phyloP scores from a whole-genome alignment of 2,113 vertebrate genomes.

The Tyto alba region DNA sequence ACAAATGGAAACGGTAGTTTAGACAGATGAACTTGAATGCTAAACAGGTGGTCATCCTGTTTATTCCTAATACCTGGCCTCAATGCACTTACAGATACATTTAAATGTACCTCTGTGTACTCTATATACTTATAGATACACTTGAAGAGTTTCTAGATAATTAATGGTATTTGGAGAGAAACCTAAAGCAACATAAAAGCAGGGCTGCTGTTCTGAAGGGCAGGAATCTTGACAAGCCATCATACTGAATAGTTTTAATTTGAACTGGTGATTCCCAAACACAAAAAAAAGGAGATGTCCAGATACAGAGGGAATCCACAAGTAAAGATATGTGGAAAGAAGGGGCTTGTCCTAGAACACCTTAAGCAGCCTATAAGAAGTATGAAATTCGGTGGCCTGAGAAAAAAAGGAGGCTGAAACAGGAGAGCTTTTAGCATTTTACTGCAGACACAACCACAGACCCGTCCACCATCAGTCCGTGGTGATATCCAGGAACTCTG shows the following conservation, averaged over 20 bases:
- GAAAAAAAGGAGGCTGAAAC: not conserved
- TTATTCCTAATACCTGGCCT: not conserved
- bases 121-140: fast-evolving
- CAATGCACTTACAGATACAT: not conserved
- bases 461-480: not conserved
- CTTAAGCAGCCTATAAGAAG: not conserved
- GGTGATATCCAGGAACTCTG: not conserved
- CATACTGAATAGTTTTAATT: not conserved
- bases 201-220: not conserved
- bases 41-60: not conserved
- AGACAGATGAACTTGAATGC: not conserved
- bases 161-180: not conserved
- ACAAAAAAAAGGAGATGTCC: not conserved
- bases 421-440: not conserved
- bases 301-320: not conserved
- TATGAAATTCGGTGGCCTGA: not conserved
- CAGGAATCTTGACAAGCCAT: not conserved
- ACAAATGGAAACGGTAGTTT: not conserved
- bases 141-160: not conserved
- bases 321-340: not conserved
- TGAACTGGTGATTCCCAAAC: not conserved
- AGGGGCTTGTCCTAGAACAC: not conserved
- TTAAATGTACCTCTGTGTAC: not conserved
- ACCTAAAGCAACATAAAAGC: not conserved
- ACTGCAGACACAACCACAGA: not conserved